Base-by-base conservation (phyloP, 2,797 vertebrate genomes). In the Chiropotes sagulatus region DNA sequence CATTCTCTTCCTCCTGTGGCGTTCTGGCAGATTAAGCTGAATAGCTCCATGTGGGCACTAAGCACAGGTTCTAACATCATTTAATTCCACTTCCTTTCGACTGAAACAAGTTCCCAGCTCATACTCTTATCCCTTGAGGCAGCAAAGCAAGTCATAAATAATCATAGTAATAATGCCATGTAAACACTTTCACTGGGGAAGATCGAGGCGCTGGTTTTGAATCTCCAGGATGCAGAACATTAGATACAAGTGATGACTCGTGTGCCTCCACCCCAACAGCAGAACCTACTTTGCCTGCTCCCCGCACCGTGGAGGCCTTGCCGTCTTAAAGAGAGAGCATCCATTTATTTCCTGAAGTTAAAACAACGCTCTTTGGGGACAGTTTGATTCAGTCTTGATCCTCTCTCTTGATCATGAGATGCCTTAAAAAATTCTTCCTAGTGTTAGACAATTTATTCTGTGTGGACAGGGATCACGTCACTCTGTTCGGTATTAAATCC, bases 301-400 rank as follows among this genome's bases (percentile, higher is more conserved):
- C 46, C 15, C 20, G 4, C 6, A 5, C 28, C 0, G 0, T 1
- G 0, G 19, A 41, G 28, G 41, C 12, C 41, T 58, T 39, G 13
- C 19, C 44, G 0, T 46, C 95, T 70, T 73, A 46, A 76, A n/a
- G 67, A 64, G 14, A 73, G 13, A 48, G 30, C 11, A 33, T 80
- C 50, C 46, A 1, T 52, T 79, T 86, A 13, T 39, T 70, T 52
- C n/a, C 41, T 3, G 44, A 72, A 58, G 52, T 50, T 20, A 28
- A 48, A 82, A 26, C n/a, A n/a, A 5, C 80, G 79, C 46, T 20
- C 89, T 78, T 70, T n/a, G 64, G 5, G 73, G 33, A 78, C 44
- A 14, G 20, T 39, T 36, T 17, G 15, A 70, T 57, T 75, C 52
- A 15, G 17, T 33, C 39, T 46, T 80, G 72, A 36, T 70, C 13